Conservation (phyloP, 2,888 invertebrate species). For the Desoria tigrina region DNA sequence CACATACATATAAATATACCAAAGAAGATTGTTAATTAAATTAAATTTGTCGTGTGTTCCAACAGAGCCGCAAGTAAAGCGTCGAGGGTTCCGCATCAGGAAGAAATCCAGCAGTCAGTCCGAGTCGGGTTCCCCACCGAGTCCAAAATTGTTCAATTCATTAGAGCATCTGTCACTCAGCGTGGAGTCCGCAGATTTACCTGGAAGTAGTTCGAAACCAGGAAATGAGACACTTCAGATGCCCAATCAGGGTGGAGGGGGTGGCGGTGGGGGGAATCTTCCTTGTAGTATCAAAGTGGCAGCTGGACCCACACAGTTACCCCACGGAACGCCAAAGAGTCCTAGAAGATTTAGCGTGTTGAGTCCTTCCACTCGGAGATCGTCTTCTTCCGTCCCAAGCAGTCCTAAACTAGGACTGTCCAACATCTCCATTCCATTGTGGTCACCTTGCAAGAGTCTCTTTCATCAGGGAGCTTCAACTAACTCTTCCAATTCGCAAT, state of each 20-base stretch:
- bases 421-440: conserved; percentile 31
- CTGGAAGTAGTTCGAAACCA: conserved; percentile 13
- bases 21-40: too few relatives aligned
- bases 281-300: too few relatives aligned
- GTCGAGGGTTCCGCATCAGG: conserved; percentile 49
- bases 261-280: too few relatives aligned
- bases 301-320: too few relatives aligned
- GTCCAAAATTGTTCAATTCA: conserved; percentile 41
- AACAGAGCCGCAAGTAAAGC: conserved; percentile 41
- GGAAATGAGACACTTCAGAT: neutral
- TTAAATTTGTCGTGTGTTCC: too few relatives aligned
- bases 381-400: conserved; percentile 40
- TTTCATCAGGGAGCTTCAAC: conserved; percentile 29
- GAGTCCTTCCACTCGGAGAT: conserved; percentile 13
- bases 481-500: neutral
- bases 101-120: conserved; percentile 53
- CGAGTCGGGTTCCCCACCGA: conserved; percentile 50
- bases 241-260: too few relatives aligned
- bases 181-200: conserved; percentile 37
- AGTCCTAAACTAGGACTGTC: conserved; percentile 38
- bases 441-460: conserved; percentile 37
- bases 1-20: too few relatives aligned
- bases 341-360: conserved; percentile 33
- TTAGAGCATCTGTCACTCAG: conserved; percentile 41
- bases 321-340: conserved; percentile 6